Evolutionary conservation across 2,888 invertebrate genomes (phyloP), one percentile per base, ranked within the genome.

Genomic region (Mystacides longicornis): DNA sequence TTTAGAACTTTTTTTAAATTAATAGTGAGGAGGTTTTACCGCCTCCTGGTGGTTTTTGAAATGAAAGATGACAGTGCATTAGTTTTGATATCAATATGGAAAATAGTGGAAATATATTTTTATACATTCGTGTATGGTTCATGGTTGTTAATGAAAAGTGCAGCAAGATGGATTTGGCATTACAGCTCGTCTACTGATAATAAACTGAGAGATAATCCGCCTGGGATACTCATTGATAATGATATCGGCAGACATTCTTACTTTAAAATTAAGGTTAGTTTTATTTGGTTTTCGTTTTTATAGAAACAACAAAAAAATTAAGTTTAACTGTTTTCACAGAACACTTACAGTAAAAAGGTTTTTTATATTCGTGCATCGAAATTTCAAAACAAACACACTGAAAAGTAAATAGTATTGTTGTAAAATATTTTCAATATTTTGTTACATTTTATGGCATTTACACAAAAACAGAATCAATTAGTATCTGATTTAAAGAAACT

Each of bases 191-290:
- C 49, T 1, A 19, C 54, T 2, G 49, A 42, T 31, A 33, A 22
- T 14, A 52, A 48, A 47, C 33, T 43, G 27, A 49, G 54, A 18
- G 51, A 54, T 45, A 80, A 76, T 61, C 82, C 83, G 16, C 83
- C 84, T 1, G 63, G 71, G 19, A 82, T 81, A 66, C 70, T 84
- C 22, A 75, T 81, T 7, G 81, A 82, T 64, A 73, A 79, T 19
- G 70, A 72, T 27, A 68, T 82, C 46, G 84, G 83, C 23, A 74
- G 75, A 63, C 85, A 84, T 68, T 81, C 80, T 49, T 83, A 82
- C 64, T 74, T 83, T 46, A 82, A 83, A 68, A 69, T 84, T 46
- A 81, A 81, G 78, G 85, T 82, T 69, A 71, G 69, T 67, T 57
- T 43, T 53, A 27, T 45, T 60, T 46, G 5, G 3, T 20, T 22